Percentiles rank a stretch among this genome's conserved stretches.
These are phyloP conservation scores for Conus canariensis DNA, from an alignment of 2,888 invertebrate genomes.

Conservation along the genomic window DNA sequence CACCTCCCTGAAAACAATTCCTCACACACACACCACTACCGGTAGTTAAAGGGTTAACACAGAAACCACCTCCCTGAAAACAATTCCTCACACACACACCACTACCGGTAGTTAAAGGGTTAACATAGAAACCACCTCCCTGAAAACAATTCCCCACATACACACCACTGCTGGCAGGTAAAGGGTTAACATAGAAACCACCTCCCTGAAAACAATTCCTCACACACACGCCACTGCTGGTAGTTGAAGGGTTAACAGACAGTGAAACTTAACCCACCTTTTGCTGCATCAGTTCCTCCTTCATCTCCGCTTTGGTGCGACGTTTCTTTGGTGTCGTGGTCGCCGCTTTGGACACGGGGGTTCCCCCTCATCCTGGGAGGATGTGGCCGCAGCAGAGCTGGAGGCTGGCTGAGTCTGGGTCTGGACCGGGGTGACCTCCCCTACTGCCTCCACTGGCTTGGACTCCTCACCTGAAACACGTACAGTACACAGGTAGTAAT, in stretches of 20 bases:
- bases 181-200: too few relatives aligned
- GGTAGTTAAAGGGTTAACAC: too few relatives aligned
- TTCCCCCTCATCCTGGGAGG: constrained; percentile 43
- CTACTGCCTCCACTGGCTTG: constrained; percentile 42
- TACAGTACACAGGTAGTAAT: neutral
- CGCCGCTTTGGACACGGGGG: constrained; percentile 10
- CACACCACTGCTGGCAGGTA: too few relatives aligned
- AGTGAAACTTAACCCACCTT: constrained; percentile 58
- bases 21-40: too few relatives aligned
- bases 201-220: too few relatives aligned
- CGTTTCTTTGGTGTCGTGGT: constrained; percentile 49
- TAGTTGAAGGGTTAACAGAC: too few relatives aligned
- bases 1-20: too few relatives aligned
- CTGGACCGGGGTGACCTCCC: neutral
- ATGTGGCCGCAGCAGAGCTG: constrained; percentile 25
- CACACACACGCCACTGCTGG: too few relatives aligned
- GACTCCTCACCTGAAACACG: constrained; percentile 21
- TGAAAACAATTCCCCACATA: too few relatives aligned
- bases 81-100: neutral
- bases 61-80: too few relatives aligned
- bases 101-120: neutral
- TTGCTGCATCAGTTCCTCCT: constrained; percentile 74
- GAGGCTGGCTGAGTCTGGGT: neutral
- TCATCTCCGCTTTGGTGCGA: constrained; percentile 73
- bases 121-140: too few relatives aligned